phyloP scores from a whole-genome alignment of 1,140 invertebrate genomes.

The Drosophila kurseongensis region DNA sequence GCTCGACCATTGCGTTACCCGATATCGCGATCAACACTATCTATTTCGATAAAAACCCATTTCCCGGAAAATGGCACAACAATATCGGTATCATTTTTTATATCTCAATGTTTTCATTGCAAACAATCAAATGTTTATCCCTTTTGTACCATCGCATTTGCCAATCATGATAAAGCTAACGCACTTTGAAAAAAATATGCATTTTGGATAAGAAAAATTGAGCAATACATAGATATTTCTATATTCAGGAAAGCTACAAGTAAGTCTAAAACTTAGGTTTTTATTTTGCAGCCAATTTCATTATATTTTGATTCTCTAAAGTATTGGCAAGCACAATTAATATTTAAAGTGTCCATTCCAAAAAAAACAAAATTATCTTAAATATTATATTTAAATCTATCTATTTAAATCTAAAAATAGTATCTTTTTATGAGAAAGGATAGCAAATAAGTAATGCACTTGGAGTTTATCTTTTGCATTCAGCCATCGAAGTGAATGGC shows the following conservation, averaged over 20 bases:
- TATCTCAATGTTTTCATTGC: background rate
- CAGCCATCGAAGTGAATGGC: slow-evolving; percentile 1
- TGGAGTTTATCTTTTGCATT: background rate
- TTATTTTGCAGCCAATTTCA: no score
- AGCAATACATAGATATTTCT: no score
- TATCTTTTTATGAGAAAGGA: background rate
- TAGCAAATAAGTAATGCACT: slow-evolving; percentile 3
- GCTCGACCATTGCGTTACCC: slow-evolving; percentile 26
- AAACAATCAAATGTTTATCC: background rate
- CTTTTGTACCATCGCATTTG: background rate
- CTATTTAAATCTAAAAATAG: no score
- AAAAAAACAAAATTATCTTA: no score
- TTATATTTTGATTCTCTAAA: no score
- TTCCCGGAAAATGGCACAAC: background rate
- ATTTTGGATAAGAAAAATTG: background rate
- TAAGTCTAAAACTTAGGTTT: no score
- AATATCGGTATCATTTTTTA: background rate
- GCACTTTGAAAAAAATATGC: background rate
- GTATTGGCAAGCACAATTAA: no score
- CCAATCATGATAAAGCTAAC: background rate
- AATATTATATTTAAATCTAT: no score
- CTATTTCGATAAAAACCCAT: background rate
- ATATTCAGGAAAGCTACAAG: no score
- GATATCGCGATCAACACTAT: slow-evolving; percentile 2
- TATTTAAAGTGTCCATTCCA: no score